Conservation (phyloP, 2,888 invertebrate species). For the Syrphus vitripennis region DNA sequence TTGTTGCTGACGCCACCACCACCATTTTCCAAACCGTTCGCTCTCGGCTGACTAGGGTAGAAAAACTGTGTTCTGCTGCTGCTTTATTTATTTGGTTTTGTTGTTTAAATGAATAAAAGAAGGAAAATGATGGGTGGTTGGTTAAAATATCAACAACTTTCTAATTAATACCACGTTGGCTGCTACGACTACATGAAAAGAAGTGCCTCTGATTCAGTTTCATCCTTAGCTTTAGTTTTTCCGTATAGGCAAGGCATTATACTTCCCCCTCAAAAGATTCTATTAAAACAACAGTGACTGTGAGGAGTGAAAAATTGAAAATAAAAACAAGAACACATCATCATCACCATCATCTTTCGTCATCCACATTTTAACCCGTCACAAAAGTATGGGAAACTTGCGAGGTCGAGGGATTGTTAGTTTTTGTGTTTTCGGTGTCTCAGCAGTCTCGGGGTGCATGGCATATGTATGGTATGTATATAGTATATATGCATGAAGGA, state of each 20-base stretch:
- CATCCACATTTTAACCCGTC: conserved; percentile 37
- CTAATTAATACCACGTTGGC: conserved; percentile 33
- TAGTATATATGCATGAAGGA: not conserved
- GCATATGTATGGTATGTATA: no score
- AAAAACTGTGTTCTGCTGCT: not conserved
- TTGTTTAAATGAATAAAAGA: conserved; percentile 23
- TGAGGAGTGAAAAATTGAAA: conserved; percentile 25
- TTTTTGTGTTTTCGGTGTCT: not conserved
- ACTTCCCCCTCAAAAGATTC: not conserved
- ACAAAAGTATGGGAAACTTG: conserved; percentile 25
- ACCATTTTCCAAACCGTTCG: not conserved
- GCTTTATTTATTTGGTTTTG: not conserved
- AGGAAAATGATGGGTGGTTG: conserved; percentile 1
- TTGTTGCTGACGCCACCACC: not conserved
- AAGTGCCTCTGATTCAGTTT: not conserved
- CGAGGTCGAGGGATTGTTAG: conserved; percentile 5
- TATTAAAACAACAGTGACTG: conserved; percentile 18
- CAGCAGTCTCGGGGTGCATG: not conserved
- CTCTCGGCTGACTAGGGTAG: not conserved
- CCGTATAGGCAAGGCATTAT: not conserved
- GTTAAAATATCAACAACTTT: conserved; percentile 45
- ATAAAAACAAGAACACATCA: not conserved
- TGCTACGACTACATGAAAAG: conserved; percentile 20
- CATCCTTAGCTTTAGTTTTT: not conserved
- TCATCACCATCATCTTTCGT: not conserved